phyloP scores from a whole-genome alignment of 2,113 vertebrate species.

The Crotophaga sulcirostris region DNA sequence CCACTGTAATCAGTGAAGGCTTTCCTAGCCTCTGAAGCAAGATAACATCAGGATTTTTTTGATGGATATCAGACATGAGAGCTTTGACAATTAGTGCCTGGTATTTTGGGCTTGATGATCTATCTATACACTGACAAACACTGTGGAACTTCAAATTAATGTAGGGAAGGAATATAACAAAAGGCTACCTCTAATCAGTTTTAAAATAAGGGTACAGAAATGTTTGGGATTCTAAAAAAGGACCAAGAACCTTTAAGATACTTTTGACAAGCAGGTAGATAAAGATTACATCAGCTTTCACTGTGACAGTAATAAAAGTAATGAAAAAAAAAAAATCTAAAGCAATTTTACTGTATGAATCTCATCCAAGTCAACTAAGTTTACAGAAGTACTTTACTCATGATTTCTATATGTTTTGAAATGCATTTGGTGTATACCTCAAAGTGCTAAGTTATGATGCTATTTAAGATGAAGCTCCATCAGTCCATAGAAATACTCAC shows the following conservation, averaged over 20 bases:
- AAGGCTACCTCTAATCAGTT: background rate
- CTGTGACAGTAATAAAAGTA: background rate
- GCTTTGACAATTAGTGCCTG: background rate
- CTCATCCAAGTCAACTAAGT: background rate
- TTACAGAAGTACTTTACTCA: background rate
- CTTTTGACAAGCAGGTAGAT: background rate
- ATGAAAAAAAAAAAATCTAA: background rate
- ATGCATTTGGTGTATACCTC: background rate
- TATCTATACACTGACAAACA: background rate
- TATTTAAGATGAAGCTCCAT: background rate
- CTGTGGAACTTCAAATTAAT: background rate
- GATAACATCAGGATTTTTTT: background rate
- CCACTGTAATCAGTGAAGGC: background rate
- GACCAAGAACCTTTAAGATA: background rate
- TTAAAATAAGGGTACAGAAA: background rate
- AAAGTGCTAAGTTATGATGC: background rate
- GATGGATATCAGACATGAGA: background rate
- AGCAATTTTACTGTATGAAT: background rate
- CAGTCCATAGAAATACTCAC: background rate
- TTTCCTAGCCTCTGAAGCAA: background rate
- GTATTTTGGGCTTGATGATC: background rate
- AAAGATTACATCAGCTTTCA: background rate
- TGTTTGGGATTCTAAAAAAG: background rate
- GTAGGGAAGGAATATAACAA: background rate
- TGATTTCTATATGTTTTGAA: background rate